Base-by-base conservation (phyloP, 2,113 vertebrate genomes). In the Pterophyllum scalare region DNA sequence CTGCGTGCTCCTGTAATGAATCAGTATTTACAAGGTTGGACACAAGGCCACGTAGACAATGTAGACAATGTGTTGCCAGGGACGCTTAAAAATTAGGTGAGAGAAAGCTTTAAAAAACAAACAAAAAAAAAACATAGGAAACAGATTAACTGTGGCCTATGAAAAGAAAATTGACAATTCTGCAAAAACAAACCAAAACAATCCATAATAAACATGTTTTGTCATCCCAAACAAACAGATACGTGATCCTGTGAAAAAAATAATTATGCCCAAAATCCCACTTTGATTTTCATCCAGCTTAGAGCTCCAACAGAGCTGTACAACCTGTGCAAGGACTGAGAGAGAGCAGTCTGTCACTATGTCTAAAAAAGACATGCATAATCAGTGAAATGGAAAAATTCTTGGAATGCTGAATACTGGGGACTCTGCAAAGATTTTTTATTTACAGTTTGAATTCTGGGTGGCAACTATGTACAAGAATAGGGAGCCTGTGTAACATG, bases 1-100 rank as follows among this genome's bases (percentile, higher is more conserved):
- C 91, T 88, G 80, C 24, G 79, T 85, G 40, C 59, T 85, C 80
- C 86, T 91, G 80, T 89, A 92, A 95, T 92, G 92, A 94, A 75
- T 91, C 92, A 80, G 86, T 86, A 65, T 93, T 93, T 89, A 87
- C 74, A 85, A 70, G 75, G 67, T 49, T 81, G 81, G 58, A 87
- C 75, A 87, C 79, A 82, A 88, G 86, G 84, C 56, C 87, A 84
- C 28, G 26, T 40, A 75, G n/a, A 88, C 79, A 81, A 91, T 75
- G 76, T 3, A 88, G 83, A 82, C 24, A 79, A 58, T 59, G 24
- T 78, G 59, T 60, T 80, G n/a, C 31, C 38, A 59, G 62, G 35
- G 61, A 81, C 60, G 59, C 64, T 76, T 56, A 43, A 80, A 83
- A 59, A 59, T 81, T 13, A 76, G 8, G 17, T 59, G 7, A 26